Percentiles rank a stretch among this genome's conserved stretches.
Conservation (phyloP, 2,888 invertebrate species). For the Charanyca ferruginea region DNA sequence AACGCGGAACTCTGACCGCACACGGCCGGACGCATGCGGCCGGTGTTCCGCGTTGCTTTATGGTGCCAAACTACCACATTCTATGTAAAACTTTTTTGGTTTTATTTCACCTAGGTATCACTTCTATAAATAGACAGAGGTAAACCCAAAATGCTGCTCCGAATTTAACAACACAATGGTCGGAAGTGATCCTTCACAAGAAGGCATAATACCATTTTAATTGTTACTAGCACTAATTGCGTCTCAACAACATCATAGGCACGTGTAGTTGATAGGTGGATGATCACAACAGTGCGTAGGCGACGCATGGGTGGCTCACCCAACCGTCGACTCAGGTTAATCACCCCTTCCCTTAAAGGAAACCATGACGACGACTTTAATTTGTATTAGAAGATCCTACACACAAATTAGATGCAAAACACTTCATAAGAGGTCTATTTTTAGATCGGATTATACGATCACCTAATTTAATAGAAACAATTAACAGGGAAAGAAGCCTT, state of each 20-base stretch:
- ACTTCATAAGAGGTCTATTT: slow-evolving; percentile 11
- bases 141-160: not conserved
- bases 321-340: slow-evolving; percentile 25
- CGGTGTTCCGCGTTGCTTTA: too few relatives aligned
- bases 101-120: too few relatives aligned
- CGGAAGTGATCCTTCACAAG: not conserved
- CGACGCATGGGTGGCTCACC: slow-evolving; percentile 32
- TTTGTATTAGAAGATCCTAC: slow-evolving; percentile 16
- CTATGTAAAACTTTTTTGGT: too few relatives aligned
- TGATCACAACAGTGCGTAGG: slow-evolving; percentile 44
- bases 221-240: slow-evolving; percentile 28
- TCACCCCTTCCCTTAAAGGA: slow-evolving; percentile 33
- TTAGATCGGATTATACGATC: not conserved
- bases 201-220: not conserved
- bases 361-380: slow-evolving; percentile 18
- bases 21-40: too few relatives aligned
- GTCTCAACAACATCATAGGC: slow-evolving; percentile 12
- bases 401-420: slow-evolving; percentile 10
- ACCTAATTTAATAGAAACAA: not conserved
- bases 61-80: too few relatives aligned
- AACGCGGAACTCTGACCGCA: too few relatives aligned
- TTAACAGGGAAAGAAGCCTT: not conserved
- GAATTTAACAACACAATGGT: slow-evolving; percentile 14
- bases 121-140: not conserved
- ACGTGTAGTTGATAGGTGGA: slow-evolving; percentile 47